Base-by-base conservation (phyloP, 2,888 invertebrate species). In the Campoplex nolae region DNA sequence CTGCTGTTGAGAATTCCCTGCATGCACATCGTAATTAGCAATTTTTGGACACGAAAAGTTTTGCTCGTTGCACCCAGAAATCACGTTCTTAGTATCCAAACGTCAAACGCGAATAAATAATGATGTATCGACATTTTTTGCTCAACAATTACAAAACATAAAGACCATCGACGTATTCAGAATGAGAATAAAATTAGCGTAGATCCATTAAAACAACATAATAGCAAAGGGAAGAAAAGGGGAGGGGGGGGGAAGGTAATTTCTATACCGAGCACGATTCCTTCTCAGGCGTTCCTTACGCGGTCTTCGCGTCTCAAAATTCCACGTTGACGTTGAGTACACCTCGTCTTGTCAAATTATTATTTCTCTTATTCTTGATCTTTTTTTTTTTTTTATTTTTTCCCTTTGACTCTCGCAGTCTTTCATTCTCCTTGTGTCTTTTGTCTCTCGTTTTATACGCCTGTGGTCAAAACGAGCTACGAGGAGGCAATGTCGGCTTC, bases 141-240 rank as follows among this genome's bases (percentile, higher is more conserved):
- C 23, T 23, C 11, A 18, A 67, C 54, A 51, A 3, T 2, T 7
- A 38, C 6, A 6, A 32, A 75, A 82, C 65, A 35, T 56, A 16
- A 58, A 77, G 42, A 28, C 42, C 11, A 83, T 23, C 75, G 70
- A 79, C 75, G 85, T 51, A 70, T 87, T 89, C 88, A 87, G 85
- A 86, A 84, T 79, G 48, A 71, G 85, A 88, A 88, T 81, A 86
- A 81, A 88, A 88, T 88, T 88, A 88, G 65, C 74, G 76, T 62
- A 35, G 56, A 76, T 73, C 42, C 48, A 51, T 81, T 56, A 77
- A 74, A 70, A 77, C 68, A 13, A 3, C 45, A 45, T 42, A 9
- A 9, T 7, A 42, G 42, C 42, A 7, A 7, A 42, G 9, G 42
- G 38, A 6, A 42, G 42, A 1, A 42, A 0, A 42, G 42, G 42